Evolutionary conservation across 2,797 vertebrate genomes (phyloP).

Genomic region (Phoxinus dragarum): DNA sequence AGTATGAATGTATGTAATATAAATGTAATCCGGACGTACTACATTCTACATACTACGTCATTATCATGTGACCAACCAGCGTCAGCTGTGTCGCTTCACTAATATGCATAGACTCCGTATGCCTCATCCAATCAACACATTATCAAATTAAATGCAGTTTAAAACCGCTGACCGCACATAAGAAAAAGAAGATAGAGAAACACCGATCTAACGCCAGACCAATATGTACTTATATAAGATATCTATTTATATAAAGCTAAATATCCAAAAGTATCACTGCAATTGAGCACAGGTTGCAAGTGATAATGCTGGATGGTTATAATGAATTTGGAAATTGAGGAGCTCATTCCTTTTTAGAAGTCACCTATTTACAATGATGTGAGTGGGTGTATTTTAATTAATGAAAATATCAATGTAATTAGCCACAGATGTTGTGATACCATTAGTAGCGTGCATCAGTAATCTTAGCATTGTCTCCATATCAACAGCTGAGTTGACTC

Average conservation of each 20-base stretch:
- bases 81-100: no score
- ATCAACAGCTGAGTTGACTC: slow-evolving; percentile 1
- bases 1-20: no score
- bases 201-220: not conserved
- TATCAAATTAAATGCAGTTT: not conserved
- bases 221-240: not conserved
- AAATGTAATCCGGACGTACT: no score
- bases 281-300: not conserved
- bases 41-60: no score
- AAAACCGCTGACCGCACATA: not conserved
- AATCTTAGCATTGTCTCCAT: slow-evolving; percentile 2
- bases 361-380: slow-evolving; percentile 2
- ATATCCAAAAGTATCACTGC: no score
- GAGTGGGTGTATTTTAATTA: slow-evolving; percentile 31
- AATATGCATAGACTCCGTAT: not conserved
- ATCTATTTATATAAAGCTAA: not conserved
- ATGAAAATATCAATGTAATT: slow-evolving; percentile 33
- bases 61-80: no score
- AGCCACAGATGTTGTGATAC: not conserved
- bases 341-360: not conserved
- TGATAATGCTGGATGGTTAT: not conserved
- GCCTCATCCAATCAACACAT: not conserved
- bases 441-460: not conserved
- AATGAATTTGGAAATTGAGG: not conserved
- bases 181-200: not conserved